Percentiles rank a stretch among this genome's conserved stretches.
These are phyloP conservation scores for Hydrozoanthus tunicans DNA, from an alignment of 64 coral and sea anemone genomes.

Conservation along the genomic window DNA sequence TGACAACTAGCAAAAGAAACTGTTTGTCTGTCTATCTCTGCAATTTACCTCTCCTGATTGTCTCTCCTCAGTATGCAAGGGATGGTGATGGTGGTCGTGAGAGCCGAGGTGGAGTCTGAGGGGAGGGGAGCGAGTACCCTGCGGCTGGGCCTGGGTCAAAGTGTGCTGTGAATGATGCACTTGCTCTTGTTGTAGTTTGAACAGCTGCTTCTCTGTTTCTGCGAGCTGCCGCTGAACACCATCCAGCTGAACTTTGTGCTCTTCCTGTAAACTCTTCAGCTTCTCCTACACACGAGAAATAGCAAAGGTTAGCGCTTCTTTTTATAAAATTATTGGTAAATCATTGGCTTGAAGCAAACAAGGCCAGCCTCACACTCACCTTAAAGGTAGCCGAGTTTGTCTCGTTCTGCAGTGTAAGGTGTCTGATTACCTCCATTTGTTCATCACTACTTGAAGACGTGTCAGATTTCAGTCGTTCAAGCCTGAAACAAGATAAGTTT, in stretches of 20 bases:
- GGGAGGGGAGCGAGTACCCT: constrained; percentile 73
- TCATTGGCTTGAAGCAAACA: background rate
- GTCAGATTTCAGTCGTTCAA: constrained; percentile 74
- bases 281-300: constrained; percentile 60
- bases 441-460: constrained; percentile 64
- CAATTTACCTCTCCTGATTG: constrained; percentile 74
- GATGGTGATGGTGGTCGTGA: constrained; percentile 41
- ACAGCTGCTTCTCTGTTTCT: constrained; percentile 68
- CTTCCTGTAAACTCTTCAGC: constrained; percentile 61
- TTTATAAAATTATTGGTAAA: background rate
- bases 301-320: background rate
- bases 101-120: constrained; percentile 5
- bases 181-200: constrained; percentile 64
- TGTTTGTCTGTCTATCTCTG: too few relatives aligned
- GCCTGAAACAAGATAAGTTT: constrained; percentile 27
- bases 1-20: too few relatives aligned
- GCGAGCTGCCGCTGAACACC: constrained; percentile 67
- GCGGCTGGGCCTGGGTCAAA: background rate
- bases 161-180: constrained; percentile 56
- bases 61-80: constrained; percentile 70
- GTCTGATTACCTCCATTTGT: constrained; percentile 72
- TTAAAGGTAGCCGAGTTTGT: constrained; percentile 81
- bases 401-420: constrained; percentile 79
- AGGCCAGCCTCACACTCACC: constrained; percentile 6
- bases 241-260: constrained; percentile 64